Conservation (phyloP, 1,140 invertebrate genomes). For the Ips typographus region DNA sequence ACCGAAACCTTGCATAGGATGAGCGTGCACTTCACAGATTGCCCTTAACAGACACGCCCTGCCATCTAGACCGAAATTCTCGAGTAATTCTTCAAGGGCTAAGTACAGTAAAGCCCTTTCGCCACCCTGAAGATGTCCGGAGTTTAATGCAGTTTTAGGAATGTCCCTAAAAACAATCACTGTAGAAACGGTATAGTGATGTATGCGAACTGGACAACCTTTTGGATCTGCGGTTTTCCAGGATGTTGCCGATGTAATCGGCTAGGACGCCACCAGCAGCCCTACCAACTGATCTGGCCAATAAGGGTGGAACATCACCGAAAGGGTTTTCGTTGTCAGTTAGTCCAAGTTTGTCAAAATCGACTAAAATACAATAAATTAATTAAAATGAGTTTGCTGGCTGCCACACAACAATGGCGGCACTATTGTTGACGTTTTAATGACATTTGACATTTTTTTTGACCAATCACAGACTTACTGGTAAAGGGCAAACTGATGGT, state of each 20-base stretch:
- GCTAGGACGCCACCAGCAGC: conserved; percentile 63
- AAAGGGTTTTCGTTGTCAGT: conserved; percentile 85
- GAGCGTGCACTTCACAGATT: conserved; percentile 82
- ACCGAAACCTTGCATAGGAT: conserved; percentile 74
- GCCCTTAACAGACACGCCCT: conserved; percentile 78
- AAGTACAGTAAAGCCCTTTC: conserved; percentile 75
- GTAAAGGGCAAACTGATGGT: conserved; percentile 84
- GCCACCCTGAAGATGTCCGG: conserved; percentile 69
- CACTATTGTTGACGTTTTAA: not conserved
- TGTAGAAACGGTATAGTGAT: not conserved
- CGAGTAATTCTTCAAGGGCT: conserved; percentile 72
- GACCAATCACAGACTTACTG: conserved; percentile 61
- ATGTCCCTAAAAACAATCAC: not conserved
- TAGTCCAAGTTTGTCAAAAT: conserved; percentile 78
- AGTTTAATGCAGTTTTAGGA: conserved; percentile 6
- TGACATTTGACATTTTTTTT: not conserved
- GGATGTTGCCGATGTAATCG: conserved; percentile 70
- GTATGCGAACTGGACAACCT: conserved; percentile 50
- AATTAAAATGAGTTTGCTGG: too few relatives aligned
- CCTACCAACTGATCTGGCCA: conserved; percentile 70
- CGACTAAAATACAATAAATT: conserved; percentile 59
- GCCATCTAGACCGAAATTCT: conserved; percentile 75
- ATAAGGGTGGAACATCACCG: conserved; percentile 69
- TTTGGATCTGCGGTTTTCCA: conserved; percentile 66
- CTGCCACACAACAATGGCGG: too few relatives aligned